A percentile compares a stretch with the other conserved stretches of the same genome.
Evolutionary conservation across 2,113 vertebrate genomes (phyloP).

Genomic region (Cavia aperea): DNA sequence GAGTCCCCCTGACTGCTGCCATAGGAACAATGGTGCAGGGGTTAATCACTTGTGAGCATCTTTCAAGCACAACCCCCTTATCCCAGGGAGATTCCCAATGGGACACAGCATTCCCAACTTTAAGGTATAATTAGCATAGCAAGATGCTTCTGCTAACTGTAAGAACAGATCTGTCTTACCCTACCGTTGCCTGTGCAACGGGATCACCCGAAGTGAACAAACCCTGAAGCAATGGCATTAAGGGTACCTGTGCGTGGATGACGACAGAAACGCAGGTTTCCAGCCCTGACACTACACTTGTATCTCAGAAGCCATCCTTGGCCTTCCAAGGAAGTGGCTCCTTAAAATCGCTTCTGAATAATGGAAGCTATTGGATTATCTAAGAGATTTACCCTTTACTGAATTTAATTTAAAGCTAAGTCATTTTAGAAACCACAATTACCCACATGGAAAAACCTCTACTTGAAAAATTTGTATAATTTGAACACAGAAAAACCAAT

Average conservation of each 20-base stretch:
- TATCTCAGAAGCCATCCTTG: slow-evolving; percentile 57
- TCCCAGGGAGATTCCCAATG: not conserved
- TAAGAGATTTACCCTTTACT: slow-evolving; percentile 54
- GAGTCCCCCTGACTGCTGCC: not conserved
- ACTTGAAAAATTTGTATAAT: slow-evolving; percentile 57
- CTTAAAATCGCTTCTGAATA: slow-evolving; percentile 69
- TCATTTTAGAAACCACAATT: slow-evolving; percentile 45
- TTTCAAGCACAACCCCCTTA: not conserved
- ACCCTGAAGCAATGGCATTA: not conserved
- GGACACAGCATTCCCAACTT: not conserved
- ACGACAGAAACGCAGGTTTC: slow-evolving; percentile 66
- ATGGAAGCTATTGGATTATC: slow-evolving; percentile 65
- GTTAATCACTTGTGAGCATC: not conserved
- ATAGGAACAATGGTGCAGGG: not conserved
- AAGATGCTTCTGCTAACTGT: not conserved
- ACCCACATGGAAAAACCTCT: slow-evolving; percentile 33
- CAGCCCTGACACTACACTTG: slow-evolving; percentile 62
- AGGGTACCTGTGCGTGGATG: slow-evolving; percentile 56
- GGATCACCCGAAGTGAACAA: not conserved
- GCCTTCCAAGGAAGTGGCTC: slow-evolving; percentile 60
- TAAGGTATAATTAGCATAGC: slow-evolving; percentile 4
- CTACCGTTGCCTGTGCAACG: not conserved
- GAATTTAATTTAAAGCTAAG: slow-evolving; percentile 64
- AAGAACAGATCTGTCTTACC: not conserved
- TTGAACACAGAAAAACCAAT: slow-evolving; percentile 62